Evolutionary conservation across 2,113 vertebrate genomes (phyloP).

Genomic region (Martes martes): DNA sequence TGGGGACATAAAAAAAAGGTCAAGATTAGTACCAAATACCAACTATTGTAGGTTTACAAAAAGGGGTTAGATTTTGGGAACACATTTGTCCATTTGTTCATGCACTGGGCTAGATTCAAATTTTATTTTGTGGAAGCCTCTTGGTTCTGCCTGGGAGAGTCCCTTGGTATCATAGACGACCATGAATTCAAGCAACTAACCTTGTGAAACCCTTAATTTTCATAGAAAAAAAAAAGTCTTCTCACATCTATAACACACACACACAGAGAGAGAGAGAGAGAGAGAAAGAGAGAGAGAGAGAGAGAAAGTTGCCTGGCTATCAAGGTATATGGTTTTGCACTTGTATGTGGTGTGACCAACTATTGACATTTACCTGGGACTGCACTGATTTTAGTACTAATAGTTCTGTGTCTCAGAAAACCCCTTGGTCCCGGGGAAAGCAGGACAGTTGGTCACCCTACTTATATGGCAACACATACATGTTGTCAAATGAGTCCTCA

Average conservation of each 20-base stretch:
- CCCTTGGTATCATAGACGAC: background rate
- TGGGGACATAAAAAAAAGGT: background rate
- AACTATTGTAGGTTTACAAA: background rate
- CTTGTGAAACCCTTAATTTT: background rate
- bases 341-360: background rate
- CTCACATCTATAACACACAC: background rate
- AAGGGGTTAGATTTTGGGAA: background rate
- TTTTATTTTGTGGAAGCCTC: background rate
- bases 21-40: background rate
- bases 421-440: background rate
- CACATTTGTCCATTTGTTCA: background rate
- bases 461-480: background rate
- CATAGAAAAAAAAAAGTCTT: background rate
- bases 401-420: background rate
- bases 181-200: background rate
- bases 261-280: no score
- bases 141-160: background rate
- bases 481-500: background rate
- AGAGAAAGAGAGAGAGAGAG: background rate
- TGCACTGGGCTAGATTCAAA: background rate
- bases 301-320: background rate
- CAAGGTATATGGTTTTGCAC: background rate
- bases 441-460: background rate
- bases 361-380: background rate
- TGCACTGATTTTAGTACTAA: background rate